Evolutionary conservation across 2,888 invertebrate genomes (phyloP).

Genomic region (Erebia epiphron): DNA sequence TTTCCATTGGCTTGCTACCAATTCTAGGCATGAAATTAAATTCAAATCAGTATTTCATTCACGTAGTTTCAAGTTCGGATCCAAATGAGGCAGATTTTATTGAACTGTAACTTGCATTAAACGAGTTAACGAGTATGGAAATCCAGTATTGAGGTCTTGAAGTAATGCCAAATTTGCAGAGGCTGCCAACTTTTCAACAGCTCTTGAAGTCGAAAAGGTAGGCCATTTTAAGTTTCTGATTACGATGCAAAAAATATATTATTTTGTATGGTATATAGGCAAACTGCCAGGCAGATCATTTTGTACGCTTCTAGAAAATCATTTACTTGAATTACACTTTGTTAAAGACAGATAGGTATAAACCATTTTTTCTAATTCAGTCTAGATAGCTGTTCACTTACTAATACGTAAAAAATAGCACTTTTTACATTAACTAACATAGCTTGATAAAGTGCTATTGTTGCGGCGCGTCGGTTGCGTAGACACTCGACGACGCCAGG

Average conservation of each 20-base stretch:
- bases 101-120: conserved; percentile 24
- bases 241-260: neutral
- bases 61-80: conserved; percentile 18
- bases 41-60: conserved; percentile 19
- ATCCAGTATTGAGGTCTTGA: conserved; percentile 27
- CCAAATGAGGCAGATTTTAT: conserved; percentile 23
- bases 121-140: conserved; percentile 28
- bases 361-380: no score
- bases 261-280: neutral
- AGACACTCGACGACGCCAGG: no score
- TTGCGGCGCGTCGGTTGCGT: no score
- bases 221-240: conserved; percentile 18
- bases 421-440: no score
- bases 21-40: conserved; percentile 19
- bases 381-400: no score
- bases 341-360: no score
- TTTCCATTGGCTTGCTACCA: conserved; percentile 13
- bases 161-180: conserved; percentile 23
- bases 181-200: conserved; percentile 17
- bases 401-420: no score
- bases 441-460: no score
- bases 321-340: no score
- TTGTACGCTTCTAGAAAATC: neutral
- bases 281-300: conserved; percentile 9
- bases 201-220: conserved; percentile 17